Evolutionary conservation across 2,113 vertebrate genomes (phyloP).

Genomic region (Crotalus tigris): DNA sequence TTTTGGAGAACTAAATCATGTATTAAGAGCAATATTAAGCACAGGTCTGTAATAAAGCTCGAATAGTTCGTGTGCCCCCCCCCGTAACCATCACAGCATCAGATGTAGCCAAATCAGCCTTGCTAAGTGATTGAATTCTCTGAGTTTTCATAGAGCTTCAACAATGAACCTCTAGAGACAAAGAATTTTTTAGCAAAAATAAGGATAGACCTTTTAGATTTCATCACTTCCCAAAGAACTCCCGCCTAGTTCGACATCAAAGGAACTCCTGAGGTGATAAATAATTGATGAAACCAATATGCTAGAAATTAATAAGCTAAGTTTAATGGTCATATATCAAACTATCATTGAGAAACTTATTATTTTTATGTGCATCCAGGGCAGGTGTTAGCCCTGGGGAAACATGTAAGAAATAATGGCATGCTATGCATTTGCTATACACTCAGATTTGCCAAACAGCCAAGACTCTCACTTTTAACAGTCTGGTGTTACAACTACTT

Average conservation of each 20-base stretch:
- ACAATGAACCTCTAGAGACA: not conserved
- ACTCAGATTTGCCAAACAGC: not conserved
- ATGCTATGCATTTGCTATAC: not conserved
- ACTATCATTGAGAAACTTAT: not conserved
- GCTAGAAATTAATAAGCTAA: not conserved
- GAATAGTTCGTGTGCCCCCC: not conserved
- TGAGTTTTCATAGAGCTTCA: not conserved
- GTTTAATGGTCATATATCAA: not conserved
- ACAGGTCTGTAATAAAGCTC: not conserved
- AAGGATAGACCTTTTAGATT: not conserved
- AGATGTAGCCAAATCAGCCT: not conserved
- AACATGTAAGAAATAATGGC: not conserved
- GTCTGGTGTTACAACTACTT: not conserved
- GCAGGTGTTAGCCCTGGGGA: not conserved
- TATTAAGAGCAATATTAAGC: not conserved
- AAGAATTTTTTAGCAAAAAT: not conserved
- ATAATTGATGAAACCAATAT: constrained; percentile 3
- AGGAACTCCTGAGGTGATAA: not conserved
- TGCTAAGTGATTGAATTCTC: not conserved
- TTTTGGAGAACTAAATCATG: not conserved
- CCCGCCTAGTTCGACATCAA: not conserved
- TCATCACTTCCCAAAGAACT: not conserved
- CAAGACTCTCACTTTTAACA: not conserved
- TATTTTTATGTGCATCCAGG: not conserved
- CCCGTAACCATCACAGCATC: not conserved